Evolutionary conservation across 2,113 vertebrate genomes (phyloP).

Genomic region (Xenopus tropicalis): UCB_Xtro_10.0 CM004445.2:60974501-60975000

Average conservation of each 20-base stretch:
- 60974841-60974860: conserved; percentile 5
- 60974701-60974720: no score
- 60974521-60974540: no score
- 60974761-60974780: neutral
- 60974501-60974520: no score
- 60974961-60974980: neutral
- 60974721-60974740: no score
- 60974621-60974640: no score
- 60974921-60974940: conserved; percentile 13
- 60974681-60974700: neutral
- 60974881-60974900: conserved; percentile 2
- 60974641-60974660: no score
- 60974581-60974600: no score
- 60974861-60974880: conserved; percentile 10
- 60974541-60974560: no score
- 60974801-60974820: conserved; percentile 16
- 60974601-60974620: no score
- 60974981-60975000: no score
- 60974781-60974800: conserved; percentile 25
- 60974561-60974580: no score
- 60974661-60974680: no score
- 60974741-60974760: neutral
- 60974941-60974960: neutral
- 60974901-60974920: conserved; percentile 13
- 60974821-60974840: neutral